Conservation (phyloP, 1,140 invertebrate genomes). For the Calycopis cecrops region DNA sequence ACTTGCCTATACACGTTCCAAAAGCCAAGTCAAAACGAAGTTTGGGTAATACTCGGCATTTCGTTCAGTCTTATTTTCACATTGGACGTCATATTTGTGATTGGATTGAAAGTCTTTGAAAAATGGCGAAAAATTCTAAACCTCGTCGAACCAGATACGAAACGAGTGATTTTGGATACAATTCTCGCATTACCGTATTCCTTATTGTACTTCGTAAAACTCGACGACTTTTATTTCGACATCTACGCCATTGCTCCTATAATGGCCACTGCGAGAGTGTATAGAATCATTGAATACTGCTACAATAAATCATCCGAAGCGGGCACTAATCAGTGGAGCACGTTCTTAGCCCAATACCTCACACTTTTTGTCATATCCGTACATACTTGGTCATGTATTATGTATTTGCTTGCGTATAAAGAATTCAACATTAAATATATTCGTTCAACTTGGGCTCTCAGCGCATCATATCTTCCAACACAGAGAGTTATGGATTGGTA, state of each 20-base stretch:
- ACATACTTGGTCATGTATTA: slow-evolving; percentile 60
- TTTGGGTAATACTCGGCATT: slow-evolving; percentile 40
- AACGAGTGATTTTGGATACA: slow-evolving; percentile 48
- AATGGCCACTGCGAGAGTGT: slow-evolving; percentile 44
- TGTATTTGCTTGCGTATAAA: slow-evolving; percentile 56
- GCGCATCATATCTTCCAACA: slow-evolving; percentile 52
- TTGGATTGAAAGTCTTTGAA: slow-evolving; percentile 56
- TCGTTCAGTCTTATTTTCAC: slow-evolving; percentile 51
- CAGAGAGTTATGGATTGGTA: slow-evolving; percentile 62
- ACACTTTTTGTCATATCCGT: slow-evolving; percentile 57
- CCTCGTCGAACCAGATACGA: slow-evolving; percentile 52
- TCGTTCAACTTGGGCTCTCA: slow-evolving; percentile 51
- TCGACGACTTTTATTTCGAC: slow-evolving; percentile 33
- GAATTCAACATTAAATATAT: slow-evolving; percentile 48
- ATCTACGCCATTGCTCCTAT: slow-evolving; percentile 50
- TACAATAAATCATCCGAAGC: slow-evolving; percentile 61
- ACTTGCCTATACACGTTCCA: slow-evolving; percentile 56
- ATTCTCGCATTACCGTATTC: slow-evolving; percentile 56
- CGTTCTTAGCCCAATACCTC: slow-evolving; percentile 61
- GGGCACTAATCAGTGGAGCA: slow-evolving; percentile 66
- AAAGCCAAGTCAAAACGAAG: slow-evolving; percentile 37
- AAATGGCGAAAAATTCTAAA: slow-evolving; percentile 63
- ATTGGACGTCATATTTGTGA: slow-evolving; percentile 45
- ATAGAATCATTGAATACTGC: slow-evolving; percentile 59
- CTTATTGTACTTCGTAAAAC: slow-evolving; percentile 45